These are phyloP conservation scores for Megaceryle torquata DNA, from an alignment of 2,113 vertebrate genomes.

Conservation along the genomic window DNA sequence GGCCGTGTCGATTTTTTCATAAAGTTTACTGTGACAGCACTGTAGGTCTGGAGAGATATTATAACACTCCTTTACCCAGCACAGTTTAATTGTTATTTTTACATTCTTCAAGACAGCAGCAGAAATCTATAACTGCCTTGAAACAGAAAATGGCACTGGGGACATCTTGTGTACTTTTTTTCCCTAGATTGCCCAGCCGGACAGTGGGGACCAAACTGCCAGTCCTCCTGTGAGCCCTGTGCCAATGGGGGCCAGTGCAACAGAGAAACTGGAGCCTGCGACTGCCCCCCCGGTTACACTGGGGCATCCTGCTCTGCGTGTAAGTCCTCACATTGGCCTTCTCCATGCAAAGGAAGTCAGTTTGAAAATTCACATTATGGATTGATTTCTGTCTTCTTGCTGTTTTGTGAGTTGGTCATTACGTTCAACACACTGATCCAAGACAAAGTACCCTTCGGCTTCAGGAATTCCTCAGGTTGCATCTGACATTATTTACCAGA, in stretches of 20 bases:
- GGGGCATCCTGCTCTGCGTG: conserved; percentile 60
- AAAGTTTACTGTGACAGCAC: neutral
- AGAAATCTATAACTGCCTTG: neutral
- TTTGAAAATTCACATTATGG: neutral
- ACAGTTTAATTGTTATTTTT: neutral
- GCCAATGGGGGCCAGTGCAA: conserved; percentile 71
- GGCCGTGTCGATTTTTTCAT: conserved; percentile 6
- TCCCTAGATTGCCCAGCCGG: conserved; percentile 70
- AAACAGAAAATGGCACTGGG: neutral
- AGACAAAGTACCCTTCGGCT: neutral
- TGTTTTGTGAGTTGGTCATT: neutral
- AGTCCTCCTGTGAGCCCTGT: conserved; percentile 63
- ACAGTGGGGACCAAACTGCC: conserved; percentile 74
- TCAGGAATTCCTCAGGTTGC: neutral
- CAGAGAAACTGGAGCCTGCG: conserved; percentile 66
- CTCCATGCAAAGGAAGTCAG: neutral
- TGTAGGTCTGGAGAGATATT: neutral
- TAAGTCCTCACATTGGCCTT: conserved; percentile 44
- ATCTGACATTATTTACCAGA: neutral
- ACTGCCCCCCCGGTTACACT: conserved; percentile 71
- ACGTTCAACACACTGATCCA: neutral
- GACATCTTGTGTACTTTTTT: neutral
- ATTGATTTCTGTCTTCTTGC: neutral
- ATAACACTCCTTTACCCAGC: neutral
- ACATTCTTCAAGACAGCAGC: neutral